Evolutionary conservation across 2,797 vertebrate genomes (phyloP).

Genomic region (Bryconaethiops microstoma): DNA sequence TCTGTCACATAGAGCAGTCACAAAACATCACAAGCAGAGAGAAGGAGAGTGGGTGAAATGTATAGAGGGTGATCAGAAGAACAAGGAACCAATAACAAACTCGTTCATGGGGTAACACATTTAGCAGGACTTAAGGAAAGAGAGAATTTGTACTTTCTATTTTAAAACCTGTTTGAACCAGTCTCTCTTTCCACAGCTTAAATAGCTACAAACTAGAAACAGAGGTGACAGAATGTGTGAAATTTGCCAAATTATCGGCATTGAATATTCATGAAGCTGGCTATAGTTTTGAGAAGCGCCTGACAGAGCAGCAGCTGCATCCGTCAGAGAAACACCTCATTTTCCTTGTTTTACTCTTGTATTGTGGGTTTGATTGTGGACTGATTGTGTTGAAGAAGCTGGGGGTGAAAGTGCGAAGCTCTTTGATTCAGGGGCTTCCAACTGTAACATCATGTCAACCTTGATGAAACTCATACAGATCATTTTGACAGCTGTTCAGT

Average conservation of each 20-base stretch:
- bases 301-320: constrained; percentile 3
- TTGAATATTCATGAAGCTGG: constrained; percentile 6
- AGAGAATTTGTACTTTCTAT: background rate
- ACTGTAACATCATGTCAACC: constrained; percentile 27
- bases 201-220: constrained; percentile 38
- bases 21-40: background rate
- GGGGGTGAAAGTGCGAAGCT: constrained; percentile 11
- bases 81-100: background rate
- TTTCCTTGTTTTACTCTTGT: constrained; percentile 34
- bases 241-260: constrained; percentile 7
- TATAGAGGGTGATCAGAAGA: background rate
- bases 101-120: background rate
- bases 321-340: background rate
- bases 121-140: background rate
- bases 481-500: constrained; percentile 40
- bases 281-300: background rate
- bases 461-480: constrained; percentile 50
- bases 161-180: constrained; percentile 62
- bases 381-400: constrained; percentile 52
- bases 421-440: constrained; percentile 55
- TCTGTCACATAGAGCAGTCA: background rate
- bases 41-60: background rate
- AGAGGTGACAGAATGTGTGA: constrained; percentile 23
- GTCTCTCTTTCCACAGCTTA: constrained; percentile 61
- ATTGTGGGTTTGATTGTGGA: constrained; percentile 17